Conservation (phyloP, 2,888 invertebrate genomes). For the Monoplex corrugatus region DNA sequence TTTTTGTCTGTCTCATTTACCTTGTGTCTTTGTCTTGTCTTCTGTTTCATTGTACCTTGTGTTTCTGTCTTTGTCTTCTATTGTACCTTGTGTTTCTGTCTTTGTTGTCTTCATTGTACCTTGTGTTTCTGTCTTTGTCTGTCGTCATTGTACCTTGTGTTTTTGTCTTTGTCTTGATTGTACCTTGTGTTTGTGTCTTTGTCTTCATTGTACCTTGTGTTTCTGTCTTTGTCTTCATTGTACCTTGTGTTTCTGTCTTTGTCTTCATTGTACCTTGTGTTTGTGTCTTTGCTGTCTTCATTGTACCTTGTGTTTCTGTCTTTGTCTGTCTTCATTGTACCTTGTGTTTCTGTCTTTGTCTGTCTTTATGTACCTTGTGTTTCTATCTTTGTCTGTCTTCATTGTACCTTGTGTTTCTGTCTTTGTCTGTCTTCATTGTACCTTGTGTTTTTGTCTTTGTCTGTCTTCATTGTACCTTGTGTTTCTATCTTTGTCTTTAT, state of each 20-base stretch:
- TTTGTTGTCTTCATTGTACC: not conserved
- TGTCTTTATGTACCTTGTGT: constrained; percentile 32
- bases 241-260: not conserved
- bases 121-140: constrained; percentile 30
- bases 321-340: not conserved
- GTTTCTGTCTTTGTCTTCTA: not conserved
- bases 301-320: not conserved
- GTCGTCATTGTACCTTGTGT: constrained; percentile 28
- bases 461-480: constrained; percentile 4
- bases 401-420: constrained; percentile 7
- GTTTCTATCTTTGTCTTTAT: too few relatives aligned
- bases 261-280: not conserved
- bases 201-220: not conserved
- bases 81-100: not conserved
- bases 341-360: not conserved
- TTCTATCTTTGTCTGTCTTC: constrained; percentile 38
- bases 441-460: constrained; percentile 41
- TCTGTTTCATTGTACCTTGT: not conserved
- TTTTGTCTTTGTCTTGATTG: not conserved
- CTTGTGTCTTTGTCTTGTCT: too few relatives aligned
- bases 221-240: not conserved
- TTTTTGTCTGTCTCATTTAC: too few relatives aligned
- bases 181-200: constrained; percentile 30
- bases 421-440: constrained; percentile 25
- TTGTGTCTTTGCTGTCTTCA: not conserved